Percentiles rank a stretch among this genome's conserved stretches.
Evolutionary conservation across 2,797 vertebrate species (phyloP).

Genomic region (Falco biarmicus): DNA sequence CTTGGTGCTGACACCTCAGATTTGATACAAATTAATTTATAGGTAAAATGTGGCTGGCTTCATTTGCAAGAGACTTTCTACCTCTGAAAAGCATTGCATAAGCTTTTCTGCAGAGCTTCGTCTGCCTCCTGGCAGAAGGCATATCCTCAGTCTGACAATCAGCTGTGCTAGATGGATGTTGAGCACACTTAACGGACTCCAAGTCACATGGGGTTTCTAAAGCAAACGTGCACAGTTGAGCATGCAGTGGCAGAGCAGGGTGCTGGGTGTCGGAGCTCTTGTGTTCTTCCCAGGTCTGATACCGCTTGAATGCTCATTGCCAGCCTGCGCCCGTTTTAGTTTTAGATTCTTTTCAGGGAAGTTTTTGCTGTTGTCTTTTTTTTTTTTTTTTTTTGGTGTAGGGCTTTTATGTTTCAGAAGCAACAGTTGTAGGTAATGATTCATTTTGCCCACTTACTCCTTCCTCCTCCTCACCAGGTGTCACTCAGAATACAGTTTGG

Average conservation of each 20-base stretch:
- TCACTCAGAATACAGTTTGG: neutral
- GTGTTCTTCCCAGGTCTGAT: neutral
- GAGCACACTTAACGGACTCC: neutral
- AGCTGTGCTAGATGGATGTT: neutral
- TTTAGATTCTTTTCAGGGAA: neutral
- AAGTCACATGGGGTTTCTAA: neutral
- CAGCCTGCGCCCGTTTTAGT: neutral
- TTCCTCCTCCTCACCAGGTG: neutral
- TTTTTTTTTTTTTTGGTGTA: neutral
- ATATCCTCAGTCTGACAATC: neutral
- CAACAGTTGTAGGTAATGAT: fast-evolving
- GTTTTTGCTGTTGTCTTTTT: neutral
- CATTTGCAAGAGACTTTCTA: neutral
- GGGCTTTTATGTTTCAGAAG: neutral
- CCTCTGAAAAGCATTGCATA: neutral
- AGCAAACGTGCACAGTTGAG: neutral
- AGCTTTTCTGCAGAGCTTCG: neutral
- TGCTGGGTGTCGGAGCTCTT: neutral
- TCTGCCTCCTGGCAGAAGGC: neutral
- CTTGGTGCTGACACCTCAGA: neutral
- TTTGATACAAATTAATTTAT: neutral
- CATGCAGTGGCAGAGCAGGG: neutral
- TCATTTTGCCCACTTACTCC: neutral
- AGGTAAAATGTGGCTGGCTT: neutral
- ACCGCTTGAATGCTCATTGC: fast-evolving